Evolutionary conservation across 2,797 vertebrate genomes (phyloP).

Genomic region (Columba guinea): DNA sequence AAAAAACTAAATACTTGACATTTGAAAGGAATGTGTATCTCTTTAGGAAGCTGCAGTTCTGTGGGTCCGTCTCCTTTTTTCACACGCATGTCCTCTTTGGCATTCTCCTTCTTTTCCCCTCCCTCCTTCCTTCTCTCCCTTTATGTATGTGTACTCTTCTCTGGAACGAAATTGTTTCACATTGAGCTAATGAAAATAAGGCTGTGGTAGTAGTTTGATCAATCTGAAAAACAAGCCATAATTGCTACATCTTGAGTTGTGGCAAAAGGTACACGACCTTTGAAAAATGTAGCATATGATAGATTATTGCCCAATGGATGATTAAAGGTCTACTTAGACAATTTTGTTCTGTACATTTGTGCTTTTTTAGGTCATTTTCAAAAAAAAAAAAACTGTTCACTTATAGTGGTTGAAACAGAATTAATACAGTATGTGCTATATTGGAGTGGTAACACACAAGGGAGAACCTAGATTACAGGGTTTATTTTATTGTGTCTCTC

Average conservation of each 20-base stretch:
- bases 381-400: constrained; percentile 27
- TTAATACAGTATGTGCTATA: neutral
- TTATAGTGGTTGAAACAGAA: neutral
- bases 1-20: neutral
- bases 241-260: neutral
- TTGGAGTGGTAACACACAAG: neutral
- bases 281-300: neutral
- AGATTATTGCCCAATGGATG: neutral
- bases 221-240: neutral
- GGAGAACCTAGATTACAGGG: constrained; percentile 69
- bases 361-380: constrained; percentile 8
- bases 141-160: neutral
- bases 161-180: neutral
- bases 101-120: neutral
- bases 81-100: neutral
- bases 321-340: neutral
- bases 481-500: constrained; percentile 81
- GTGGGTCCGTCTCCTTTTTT: neutral
- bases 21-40: neutral
- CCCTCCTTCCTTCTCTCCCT: neutral
- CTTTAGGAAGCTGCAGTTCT: neutral
- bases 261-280: neutral
- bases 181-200: constrained; percentile 17
- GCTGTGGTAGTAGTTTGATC: neutral
- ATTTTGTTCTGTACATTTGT: neutral